A percentile compares a stretch with the other conserved stretches of the same genome.
Evolutionary conservation across 2,113 vertebrate genomes (phyloP).

Genomic region (Clarias batrachus): DNA sequence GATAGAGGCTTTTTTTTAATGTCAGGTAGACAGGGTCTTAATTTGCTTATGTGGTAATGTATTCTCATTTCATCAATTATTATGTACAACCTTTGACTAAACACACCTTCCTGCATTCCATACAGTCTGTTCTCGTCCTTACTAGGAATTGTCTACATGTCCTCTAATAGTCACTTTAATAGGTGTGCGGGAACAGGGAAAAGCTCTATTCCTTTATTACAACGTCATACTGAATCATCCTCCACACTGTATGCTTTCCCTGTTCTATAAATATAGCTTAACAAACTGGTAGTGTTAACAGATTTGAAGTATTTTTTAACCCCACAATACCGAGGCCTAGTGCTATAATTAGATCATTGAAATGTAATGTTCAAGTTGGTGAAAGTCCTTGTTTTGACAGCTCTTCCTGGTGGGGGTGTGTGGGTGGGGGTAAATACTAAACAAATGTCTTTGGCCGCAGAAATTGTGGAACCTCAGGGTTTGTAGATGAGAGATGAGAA

Average conservation of each 20-base stretch:
- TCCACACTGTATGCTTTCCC: not conserved
- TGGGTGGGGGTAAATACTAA: slow-evolving; percentile 38
- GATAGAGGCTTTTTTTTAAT: not conserved
- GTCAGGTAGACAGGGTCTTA: not conserved
- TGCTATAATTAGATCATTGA: slow-evolving; percentile 26
- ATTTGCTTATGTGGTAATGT: not conserved
- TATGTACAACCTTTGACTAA: not conserved
- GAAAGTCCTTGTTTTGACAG: slow-evolving; percentile 48
- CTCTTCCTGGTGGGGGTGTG: slow-evolving; percentile 29
- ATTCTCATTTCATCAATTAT: not conserved
- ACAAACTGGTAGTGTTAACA: not conserved
- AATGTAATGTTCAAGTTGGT: slow-evolving; percentile 47
- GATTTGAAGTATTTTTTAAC: not conserved
- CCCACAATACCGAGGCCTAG: not conserved
- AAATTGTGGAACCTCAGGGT: not conserved
- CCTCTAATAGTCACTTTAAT: not conserved
- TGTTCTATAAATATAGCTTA: not conserved
- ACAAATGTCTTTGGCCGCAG: slow-evolving; percentile 33
- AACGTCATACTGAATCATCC: not conserved
- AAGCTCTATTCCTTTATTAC: not conserved
- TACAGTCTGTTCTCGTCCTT: not conserved
- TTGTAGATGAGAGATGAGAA: slow-evolving; percentile 6
- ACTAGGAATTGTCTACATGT: slow-evolving; percentile 9
- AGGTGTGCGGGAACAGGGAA: slow-evolving; percentile 1
- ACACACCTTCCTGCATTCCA: slow-evolving; percentile 7